Base-by-base conservation (phyloP, 1,140 invertebrate species). In the Wiebesia pumilae region DNA sequence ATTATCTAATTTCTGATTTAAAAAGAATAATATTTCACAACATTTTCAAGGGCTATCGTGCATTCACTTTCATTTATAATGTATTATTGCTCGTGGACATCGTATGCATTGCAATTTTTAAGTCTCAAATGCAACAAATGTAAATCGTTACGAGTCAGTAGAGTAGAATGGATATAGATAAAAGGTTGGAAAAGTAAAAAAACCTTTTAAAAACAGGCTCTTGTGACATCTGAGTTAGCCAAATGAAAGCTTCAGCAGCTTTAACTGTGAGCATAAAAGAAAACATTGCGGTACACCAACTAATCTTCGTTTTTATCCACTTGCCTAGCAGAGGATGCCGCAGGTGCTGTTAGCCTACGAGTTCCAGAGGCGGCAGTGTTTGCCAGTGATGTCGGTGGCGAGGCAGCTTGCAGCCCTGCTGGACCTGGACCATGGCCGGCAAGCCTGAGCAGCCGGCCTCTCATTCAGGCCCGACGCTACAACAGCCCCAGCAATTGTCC, bases 341-440 rank as follows among this genome's bases (percentile, higher is more conserved):
- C 92, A 93, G 89, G 89, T 92, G 89, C 89, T 91, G 90, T 88
- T 89, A 89, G 88, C 88, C 89, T 88, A 89, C 88, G 91, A 91
- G 90, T 84, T 86, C 89, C 89, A 91, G 92, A 91, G 93, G 91
- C 91, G 91, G 91, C 92, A 91, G 92, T 91, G 91, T 91, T 92
- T 93, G 90, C 92, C 92, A 94, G 93, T 93, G 92, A 94, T 93
- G 93, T 93, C 92, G 92, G 92, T 92, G 92, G 91, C 92, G 92
- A 91, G 92, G 92, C 91, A 90, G 90, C 90, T 91, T 91, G 90
- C 90, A 92, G 88, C 90, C 79, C 93, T 93, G 93, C 93, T 94
- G 93, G 93, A 94, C 92, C 92, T 93, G 92, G 93, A 94, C 92
- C 90, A 83, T 94, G 94, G 93, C 94, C 91, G 93, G 93, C 92